phyloP scores from a whole-genome alignment of 2,113 vertebrate genomes.

The Thalassoma bifasciatum region DNA sequence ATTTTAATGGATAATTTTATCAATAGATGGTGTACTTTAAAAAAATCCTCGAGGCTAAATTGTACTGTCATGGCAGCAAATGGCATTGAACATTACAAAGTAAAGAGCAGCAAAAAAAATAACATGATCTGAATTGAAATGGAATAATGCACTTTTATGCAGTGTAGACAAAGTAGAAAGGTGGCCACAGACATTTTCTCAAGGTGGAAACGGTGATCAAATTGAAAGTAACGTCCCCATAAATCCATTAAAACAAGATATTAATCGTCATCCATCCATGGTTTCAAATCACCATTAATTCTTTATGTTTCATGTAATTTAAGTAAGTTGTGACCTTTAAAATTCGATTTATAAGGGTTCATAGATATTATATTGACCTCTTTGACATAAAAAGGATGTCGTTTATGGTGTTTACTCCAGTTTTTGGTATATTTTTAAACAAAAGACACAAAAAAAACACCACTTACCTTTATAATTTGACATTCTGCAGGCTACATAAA shows the following conservation, averaged over 20 bases:
- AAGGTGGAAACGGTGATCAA: no score
- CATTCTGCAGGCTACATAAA: neutral
- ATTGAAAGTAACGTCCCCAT: no score
- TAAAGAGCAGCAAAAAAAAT: neutral
- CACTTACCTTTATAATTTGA: neutral
- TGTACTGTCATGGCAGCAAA: neutral
- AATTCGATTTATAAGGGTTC: conserved; percentile 10
- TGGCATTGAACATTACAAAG: neutral
- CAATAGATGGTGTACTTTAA: neutral
- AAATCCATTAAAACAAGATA: no score
- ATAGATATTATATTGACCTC: neutral
- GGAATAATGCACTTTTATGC: no score
- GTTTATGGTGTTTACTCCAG: neutral
- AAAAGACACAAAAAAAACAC: neutral
- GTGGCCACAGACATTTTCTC: no score
- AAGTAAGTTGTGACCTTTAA: neutral
- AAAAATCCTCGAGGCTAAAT: neutral
- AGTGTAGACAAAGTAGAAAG: neutral
- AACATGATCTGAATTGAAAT: neutral
- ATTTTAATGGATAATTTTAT: neutral
- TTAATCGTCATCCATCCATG: no score
- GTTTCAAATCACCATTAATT: no score
- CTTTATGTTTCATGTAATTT: neutral
- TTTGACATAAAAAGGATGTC: neutral
- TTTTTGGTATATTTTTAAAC: neutral